Evolutionary conservation across 2,113 vertebrate genomes (phyloP), one percentile per base, ranked within the genome.

Genomic region (Rhipidura dahli): DNA sequence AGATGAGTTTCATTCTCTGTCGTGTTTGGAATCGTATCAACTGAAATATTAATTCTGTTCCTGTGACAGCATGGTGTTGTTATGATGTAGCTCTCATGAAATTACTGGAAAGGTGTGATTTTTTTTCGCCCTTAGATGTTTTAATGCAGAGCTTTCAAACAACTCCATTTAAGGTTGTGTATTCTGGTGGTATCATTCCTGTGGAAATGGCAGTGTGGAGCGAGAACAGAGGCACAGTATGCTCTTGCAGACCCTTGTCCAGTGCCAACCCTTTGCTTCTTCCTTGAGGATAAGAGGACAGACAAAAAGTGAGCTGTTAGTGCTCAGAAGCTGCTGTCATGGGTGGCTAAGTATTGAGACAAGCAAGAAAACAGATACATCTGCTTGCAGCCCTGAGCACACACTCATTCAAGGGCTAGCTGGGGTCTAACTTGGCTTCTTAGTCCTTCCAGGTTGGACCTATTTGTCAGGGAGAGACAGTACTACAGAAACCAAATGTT

Each of bases 161-260:
- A 31, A 5, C n/a, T 80, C 61, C 10, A 42, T 35, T 78, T 68
- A 83, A 79, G 27, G 8, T 21, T 51, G 4, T 47, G 7, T 59
- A 20, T 64, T 65, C 61, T 63, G 35, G 15, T 54, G 24, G 12
- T 54, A 22, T 40, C 21, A 16, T 60, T 77, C 19, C 42, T 71
- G 13, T 68, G 35, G 37, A 54, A 60, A 53, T 21, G 18, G 13
- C 39, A 24, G 8, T 6, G 11, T 68, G n/a, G 19, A 82, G 27
- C 8, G 47, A 80, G 57, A 72, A 35, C 1, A 0, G 49, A 72
- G 42, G 50, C 4, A 18, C 17, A 12, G 0, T 17, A 31, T 23
- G 3, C 14, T 31, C 87, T 83, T 11, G 2, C 39, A 61, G 77
- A 40, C 20, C 10, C 9, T 68, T 53, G 28, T 56, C 44, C 1